Percentiles rank a stretch among this genome's conserved stretches.
Evolutionary conservation across 64 coral and sea anemone species (phyloP).

Genomic region (Porites australiensis): DNA sequence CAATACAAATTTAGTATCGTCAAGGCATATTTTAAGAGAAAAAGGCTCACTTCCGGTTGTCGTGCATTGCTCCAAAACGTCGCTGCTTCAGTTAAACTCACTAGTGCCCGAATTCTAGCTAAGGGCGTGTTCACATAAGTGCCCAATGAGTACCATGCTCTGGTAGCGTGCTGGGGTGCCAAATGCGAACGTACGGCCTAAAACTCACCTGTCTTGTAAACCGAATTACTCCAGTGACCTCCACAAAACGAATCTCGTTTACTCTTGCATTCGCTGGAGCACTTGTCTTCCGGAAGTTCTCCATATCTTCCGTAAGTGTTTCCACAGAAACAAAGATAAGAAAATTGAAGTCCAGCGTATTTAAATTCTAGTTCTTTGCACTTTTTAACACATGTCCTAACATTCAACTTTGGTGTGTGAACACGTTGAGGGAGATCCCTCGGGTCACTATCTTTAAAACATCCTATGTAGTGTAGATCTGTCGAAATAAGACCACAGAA

Average conservation of each 20-base stretch:
- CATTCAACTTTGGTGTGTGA: constrained; percentile 66
- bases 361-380: constrained; percentile 89
- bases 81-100: too few relatives aligned
- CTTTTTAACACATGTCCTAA: constrained; percentile 67
- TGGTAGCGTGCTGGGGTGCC: not conserved
- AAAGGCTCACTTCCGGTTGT: too few relatives aligned
- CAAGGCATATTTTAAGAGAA: too few relatives aligned
- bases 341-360: constrained; percentile 93
- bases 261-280: constrained; percentile 78
- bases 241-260: constrained; percentile 87
- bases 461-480: constrained; percentile 74
- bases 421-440: constrained; percentile 92
- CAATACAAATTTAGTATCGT: too few relatives aligned
- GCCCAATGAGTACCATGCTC: too few relatives aligned
- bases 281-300: constrained; percentile 78
- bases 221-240: constrained; percentile 89
- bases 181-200: not conserved
- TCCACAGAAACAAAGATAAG: constrained; percentile 98
- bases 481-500: not conserved
- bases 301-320: constrained; percentile 89
- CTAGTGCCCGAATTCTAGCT: too few relatives aligned
- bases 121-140: too few relatives aligned
- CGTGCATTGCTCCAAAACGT: too few relatives aligned
- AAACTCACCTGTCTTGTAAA: constrained; percentile 86
- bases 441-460: constrained; percentile 95